These are phyloP conservation scores for Petromus typicus DNA, from an alignment of 2,113 vertebrate species.

Conservation along the genomic window DNA sequence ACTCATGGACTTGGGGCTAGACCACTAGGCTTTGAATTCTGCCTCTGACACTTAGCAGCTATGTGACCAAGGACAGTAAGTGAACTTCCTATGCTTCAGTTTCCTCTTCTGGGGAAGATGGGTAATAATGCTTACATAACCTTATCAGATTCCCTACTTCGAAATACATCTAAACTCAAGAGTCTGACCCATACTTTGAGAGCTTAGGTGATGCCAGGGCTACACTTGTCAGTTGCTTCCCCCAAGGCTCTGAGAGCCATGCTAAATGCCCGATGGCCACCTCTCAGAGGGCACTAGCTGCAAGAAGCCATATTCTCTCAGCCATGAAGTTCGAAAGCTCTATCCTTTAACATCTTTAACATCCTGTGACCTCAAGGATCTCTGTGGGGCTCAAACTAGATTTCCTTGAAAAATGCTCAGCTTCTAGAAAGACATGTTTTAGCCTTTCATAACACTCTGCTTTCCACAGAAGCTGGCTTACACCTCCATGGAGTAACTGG, in stretches of 20 bases:
- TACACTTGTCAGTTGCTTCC: not conserved
- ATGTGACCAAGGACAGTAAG: not conserved
- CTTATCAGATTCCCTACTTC: not conserved
- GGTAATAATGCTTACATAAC: not conserved
- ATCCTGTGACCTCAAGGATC: not conserved
- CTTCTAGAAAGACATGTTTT: not conserved
- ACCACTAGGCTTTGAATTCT: not conserved
- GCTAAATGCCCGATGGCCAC: not conserved
- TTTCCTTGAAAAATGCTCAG: not conserved
- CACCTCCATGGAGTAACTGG: not conserved
- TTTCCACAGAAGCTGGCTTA: not conserved
- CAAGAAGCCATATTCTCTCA: not conserved
- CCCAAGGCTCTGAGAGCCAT: not conserved
- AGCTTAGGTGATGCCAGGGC: not conserved
- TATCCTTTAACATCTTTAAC: not conserved
- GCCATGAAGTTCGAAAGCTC: no score
- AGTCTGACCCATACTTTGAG: not conserved
- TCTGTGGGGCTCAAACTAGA: not conserved
- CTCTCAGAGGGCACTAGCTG: not conserved
- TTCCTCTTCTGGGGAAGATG: not conserved
- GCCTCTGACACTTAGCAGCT: not conserved
- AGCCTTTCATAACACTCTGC: not conserved
- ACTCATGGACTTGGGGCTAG: not conserved
- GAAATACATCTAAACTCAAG: not conserved
- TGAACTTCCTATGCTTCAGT: not conserved